A percentile compares a stretch with the other conserved stretches of the same genome.
Conservation (phyloP, 2,113 vertebrate genomes). For the Vicugna pacos region DNA sequence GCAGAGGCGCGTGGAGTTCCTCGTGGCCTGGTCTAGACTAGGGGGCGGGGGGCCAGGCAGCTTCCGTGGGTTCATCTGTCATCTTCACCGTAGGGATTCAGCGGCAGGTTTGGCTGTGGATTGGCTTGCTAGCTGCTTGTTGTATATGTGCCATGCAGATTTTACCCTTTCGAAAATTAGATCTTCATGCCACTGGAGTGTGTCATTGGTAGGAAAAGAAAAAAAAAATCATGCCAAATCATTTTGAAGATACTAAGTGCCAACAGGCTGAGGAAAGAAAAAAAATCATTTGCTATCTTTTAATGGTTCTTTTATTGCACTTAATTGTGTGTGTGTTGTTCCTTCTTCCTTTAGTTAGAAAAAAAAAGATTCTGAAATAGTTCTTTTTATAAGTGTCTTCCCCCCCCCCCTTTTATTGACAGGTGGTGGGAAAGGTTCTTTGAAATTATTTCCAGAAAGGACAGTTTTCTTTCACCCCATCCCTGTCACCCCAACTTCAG, state of each 20-base stretch:
- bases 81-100: conserved; percentile 52
- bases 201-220: conserved; percentile 83
- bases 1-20: conserved; percentile 39
- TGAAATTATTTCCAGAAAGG: conserved; percentile 83
- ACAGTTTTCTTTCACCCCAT: conserved; percentile 77
- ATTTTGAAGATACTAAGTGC: conserved; percentile 84
- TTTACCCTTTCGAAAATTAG: conserved; percentile 89
- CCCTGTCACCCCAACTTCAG: conserved; percentile 53
- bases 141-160: conserved; percentile 95
- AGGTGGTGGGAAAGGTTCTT: conserved; percentile 84
- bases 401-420: conserved; percentile 78
- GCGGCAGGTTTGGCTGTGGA: conserved; percentile 84
- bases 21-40: neutral
- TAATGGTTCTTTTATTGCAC: conserved; percentile 89
- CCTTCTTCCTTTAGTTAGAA: conserved; percentile 84
- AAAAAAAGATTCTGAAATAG: conserved; percentile 81
- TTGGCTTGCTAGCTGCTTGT: conserved; percentile 85
- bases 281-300: conserved; percentile 81
- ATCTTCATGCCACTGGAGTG: conserved; percentile 94
- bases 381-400: conserved; percentile 72
- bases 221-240: conserved; percentile 88
- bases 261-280: conserved; percentile 79
- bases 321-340: conserved; percentile 83
- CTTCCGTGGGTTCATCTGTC: conserved; percentile 46
- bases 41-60: neutral